Percentiles rank a stretch among this genome's conserved stretches.
These are phyloP conservation scores for Rhynchotus rufescens DNA, from an alignment of 2,797 vertebrate species.

Conservation along the genomic window DNA sequence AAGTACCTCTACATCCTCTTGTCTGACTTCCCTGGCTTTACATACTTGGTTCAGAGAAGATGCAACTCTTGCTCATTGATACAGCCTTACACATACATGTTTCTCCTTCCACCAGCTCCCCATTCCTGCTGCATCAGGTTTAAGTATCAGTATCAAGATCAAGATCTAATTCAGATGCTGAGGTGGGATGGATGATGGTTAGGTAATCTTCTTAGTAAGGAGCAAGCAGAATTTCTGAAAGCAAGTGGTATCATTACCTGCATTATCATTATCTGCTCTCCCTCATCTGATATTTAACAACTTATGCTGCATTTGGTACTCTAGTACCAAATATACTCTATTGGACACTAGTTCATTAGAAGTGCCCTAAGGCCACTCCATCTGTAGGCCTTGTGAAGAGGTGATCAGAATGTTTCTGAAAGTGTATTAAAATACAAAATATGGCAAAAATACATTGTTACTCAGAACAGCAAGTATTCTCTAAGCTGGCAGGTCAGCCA, in stretches of 20 bases:
- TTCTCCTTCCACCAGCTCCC: not conserved
- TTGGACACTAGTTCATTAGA: not conserved
- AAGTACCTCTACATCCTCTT: not conserved
- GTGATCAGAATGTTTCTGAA: not conserved
- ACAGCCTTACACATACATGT: not conserved
- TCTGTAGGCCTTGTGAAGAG: not conserved
- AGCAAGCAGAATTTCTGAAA: not conserved
- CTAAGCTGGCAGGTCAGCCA: not conserved
- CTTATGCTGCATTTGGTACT: not conserved
- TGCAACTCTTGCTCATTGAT: not conserved
- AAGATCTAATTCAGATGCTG: not conserved
- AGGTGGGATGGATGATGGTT: not conserved
- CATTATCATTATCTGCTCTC: not conserved
- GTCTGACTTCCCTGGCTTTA: not conserved
- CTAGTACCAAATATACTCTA: too few relatives aligned
- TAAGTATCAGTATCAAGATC: not conserved
- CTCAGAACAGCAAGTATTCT: not conserved
- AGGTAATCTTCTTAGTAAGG: not conserved
- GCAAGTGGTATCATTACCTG: not conserved
- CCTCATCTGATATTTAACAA: not conserved
- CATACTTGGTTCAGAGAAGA: not conserved
- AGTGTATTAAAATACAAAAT: not conserved
- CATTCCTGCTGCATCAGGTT: not conserved
- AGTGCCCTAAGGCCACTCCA: not conserved
- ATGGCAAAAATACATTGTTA: not conserved